Evolutionary conservation across 2,113 vertebrate genomes (phyloP), one percentile per base, ranked within the genome.

Genomic region (Pedetes capensis): DNA sequence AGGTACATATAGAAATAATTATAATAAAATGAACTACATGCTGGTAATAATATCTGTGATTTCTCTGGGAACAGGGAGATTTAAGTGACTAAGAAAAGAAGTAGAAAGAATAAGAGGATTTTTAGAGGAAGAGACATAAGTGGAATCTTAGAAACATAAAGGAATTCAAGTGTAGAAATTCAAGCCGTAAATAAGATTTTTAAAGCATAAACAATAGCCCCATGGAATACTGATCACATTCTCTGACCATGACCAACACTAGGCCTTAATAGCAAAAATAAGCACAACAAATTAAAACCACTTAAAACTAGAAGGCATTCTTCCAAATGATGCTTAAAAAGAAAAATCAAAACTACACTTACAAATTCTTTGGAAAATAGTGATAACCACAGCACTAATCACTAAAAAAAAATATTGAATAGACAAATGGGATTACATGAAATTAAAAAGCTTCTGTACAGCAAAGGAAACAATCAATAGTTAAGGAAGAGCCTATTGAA

Each of bases 281-380:
- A 72, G 27, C 32, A 42, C 17, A 66, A 53, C 12, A 89, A 82
- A 59, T 59, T 59, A 22, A 74, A 80, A 75, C n/a, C 44, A 79
- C 39, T 80, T 85, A 42, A 57, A 83, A 94, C 14, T 57, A 51
- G 75, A 87, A 92, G 39, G n/a, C 39, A 79, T 8, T 78, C 20
- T 71, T 79, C 51, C 59, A 69, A 27, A 32, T 96, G 42, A 80
- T 25, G 68, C 25, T 44, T 68, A 86, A 75, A 94, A 92, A 64
- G 29, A 14, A 87, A 91, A 87, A 74, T 76, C 8, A 81, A 71
- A 91, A 53, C 12, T 90, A 47, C 87, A 69, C 4, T 69, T 57
- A 71, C 27, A 89, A 76, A 17, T 23, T 93, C 49, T 55, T 83
- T 94, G 51, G 66, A 63, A 92, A 92, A 83, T 32, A 84, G n/a